phyloP scores from a whole-genome alignment of 2,113 vertebrate species.

The Epinephelus lanceolatus region DNA sequence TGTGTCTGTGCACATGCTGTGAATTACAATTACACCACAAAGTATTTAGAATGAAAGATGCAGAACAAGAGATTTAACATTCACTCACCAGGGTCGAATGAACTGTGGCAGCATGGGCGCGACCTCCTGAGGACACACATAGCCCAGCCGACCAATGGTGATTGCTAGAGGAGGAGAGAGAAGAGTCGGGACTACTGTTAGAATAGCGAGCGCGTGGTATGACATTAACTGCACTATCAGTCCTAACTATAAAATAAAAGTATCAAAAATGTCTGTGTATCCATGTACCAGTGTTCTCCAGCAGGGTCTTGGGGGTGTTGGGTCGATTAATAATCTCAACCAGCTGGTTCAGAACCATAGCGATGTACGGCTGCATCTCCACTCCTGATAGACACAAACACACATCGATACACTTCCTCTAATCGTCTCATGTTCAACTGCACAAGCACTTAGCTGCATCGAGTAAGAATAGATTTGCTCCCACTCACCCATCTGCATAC shows the following conservation, averaged over 20 bases:
- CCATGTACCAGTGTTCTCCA: conserved; percentile 92
- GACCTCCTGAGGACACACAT: conserved; percentile 96
- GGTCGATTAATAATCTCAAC: conserved; percentile 97
- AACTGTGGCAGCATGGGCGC: conserved; percentile 96
- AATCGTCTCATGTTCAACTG: not conserved
- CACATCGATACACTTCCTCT: not conserved
- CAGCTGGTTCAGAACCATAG: conserved; percentile 93
- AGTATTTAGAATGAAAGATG: not conserved
- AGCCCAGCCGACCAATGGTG: conserved; percentile 94
- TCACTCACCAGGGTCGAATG: conserved; percentile 93
- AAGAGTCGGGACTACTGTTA: conserved; percentile 7
- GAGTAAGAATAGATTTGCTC: not conserved
- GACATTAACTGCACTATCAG: not conserved
- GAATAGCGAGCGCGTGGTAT: not conserved
- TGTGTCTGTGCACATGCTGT: not conserved
- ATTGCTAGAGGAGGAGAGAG: conserved; percentile 85
- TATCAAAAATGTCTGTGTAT: not conserved
- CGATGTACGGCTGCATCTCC: conserved; percentile 96
- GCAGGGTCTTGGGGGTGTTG: conserved; percentile 95
- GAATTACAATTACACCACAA: not conserved
- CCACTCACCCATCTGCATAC: conserved; percentile 96
- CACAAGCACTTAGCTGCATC: not conserved
- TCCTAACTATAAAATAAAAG: not conserved
- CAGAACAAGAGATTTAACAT: not conserved
- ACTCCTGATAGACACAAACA: conserved; percentile 82